Conservation (phyloP, 2,888 invertebrate genomes). For the Lochmaea crataegi region DNA sequence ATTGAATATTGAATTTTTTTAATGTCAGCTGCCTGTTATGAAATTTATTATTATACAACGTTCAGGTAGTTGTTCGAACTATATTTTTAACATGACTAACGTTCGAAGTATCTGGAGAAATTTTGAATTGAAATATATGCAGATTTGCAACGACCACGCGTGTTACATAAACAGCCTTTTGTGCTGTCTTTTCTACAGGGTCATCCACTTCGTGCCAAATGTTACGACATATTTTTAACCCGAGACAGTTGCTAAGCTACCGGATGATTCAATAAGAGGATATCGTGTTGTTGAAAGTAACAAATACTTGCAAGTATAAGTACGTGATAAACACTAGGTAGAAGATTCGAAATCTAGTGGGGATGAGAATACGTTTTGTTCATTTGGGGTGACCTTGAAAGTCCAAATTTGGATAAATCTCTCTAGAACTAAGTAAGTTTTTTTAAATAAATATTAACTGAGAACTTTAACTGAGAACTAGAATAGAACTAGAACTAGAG, state of each 20-base stretch:
- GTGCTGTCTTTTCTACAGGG: not conserved
- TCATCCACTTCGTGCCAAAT: not conserved
- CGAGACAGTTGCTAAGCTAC: not conserved
- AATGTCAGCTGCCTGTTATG: slow-evolving; percentile 14
- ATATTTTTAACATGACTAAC: slow-evolving; percentile 30
- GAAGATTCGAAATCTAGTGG: too few relatives aligned
- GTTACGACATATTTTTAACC: not conserved
- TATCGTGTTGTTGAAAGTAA: too few relatives aligned
- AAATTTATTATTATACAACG: slow-evolving; percentile 20
- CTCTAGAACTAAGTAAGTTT: too few relatives aligned
- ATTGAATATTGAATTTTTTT: slow-evolving; percentile 18
- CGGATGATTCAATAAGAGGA: not conserved
- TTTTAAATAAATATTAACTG: too few relatives aligned
- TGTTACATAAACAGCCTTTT: slow-evolving; percentile 19
- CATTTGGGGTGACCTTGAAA: too few relatives aligned
- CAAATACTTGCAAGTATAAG: too few relatives aligned
- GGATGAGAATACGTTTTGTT: too few relatives aligned
- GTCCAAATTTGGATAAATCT: too few relatives aligned
- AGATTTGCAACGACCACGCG: slow-evolving; percentile 32
- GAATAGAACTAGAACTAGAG: too few relatives aligned
- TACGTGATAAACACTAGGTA: too few relatives aligned
- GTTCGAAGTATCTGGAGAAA: slow-evolving; percentile 32
- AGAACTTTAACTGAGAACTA: too few relatives aligned
- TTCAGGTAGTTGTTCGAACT: slow-evolving; percentile 26
- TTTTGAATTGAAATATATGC: slow-evolving; percentile 33